A percentile compares a stretch with the other conserved stretches of the same genome.
Conservation (phyloP, 2,888 invertebrate species). For the Parthenolecanium corni region DNA sequence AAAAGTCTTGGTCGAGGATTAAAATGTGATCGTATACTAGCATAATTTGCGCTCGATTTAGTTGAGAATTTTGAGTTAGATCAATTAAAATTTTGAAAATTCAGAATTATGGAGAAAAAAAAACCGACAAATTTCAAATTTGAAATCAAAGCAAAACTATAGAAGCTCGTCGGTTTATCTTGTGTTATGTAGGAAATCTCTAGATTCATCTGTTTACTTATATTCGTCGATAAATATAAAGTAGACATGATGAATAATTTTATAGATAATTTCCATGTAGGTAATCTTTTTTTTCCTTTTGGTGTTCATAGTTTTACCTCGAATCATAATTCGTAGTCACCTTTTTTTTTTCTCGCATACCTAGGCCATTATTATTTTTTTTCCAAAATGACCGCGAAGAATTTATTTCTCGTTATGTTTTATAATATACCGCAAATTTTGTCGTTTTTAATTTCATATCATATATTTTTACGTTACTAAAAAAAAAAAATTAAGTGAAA, state of each 20-base stretch:
- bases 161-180: not conserved
- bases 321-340: not conserved
- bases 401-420: slow-evolving; percentile 8
- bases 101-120: not conserved
- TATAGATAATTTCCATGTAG: not conserved
- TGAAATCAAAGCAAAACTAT: too few relatives aligned
- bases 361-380: not conserved
- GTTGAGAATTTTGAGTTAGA: too few relatives aligned
- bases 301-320: too few relatives aligned
- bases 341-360: not conserved
- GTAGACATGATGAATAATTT: slow-evolving; percentile 8
- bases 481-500: too few relatives aligned
- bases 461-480: too few relatives aligned
- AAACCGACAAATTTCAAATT: not conserved
- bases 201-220: slow-evolving; percentile 23
- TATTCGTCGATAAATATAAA: slow-evolving; percentile 19
- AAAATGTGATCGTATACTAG: too few relatives aligned
- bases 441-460: too few relatives aligned
- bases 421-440: not conserved
- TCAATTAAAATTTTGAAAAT: not conserved
- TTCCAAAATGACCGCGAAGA: not conserved
- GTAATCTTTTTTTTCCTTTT: not conserved
- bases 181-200: not conserved
- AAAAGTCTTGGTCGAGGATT: too few relatives aligned
- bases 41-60: too few relatives aligned